Conservation (phyloP, 2,888 invertebrate species). For the Agonopterix heracliana region DNA sequence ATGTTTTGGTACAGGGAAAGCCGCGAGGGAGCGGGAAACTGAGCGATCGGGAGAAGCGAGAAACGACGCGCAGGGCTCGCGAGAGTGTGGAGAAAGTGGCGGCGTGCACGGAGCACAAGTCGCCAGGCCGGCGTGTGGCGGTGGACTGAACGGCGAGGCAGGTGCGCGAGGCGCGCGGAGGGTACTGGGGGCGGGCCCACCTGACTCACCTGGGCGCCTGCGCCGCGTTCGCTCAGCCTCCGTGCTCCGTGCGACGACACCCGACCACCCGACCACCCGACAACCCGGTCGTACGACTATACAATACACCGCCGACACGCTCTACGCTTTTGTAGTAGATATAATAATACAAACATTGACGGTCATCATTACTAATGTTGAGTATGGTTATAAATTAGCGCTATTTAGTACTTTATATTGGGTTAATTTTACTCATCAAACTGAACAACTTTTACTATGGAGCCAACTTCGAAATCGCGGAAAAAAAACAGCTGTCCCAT, state of each 20-base stretch:
- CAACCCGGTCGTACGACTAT: conserved; percentile 17
- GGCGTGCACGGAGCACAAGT: conserved; percentile 73
- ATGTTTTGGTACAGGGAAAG: conserved; percentile 20
- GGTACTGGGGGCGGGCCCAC: conserved; percentile 70
- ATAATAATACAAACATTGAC: conserved; percentile 1
- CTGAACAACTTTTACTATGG: too few species aligned
- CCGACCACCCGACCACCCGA: conserved; percentile 18
- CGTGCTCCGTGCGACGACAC: conserved; percentile 35
- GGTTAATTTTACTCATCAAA: too few species aligned
- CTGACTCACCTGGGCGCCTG: conserved; percentile 75
- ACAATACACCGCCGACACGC: conserved; percentile 3
- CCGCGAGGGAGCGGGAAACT: conserved; percentile 54
- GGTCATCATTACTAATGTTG: conserved; percentile 25
- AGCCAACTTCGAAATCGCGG: too few species aligned
- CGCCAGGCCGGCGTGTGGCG: conserved; percentile 51
- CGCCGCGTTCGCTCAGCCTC: conserved; percentile 62
- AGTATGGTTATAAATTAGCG: conserved; percentile 20
- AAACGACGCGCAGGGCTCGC: conserved; percentile 70
- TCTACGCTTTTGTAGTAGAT: not conserved
- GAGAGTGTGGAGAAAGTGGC: conserved; percentile 71
- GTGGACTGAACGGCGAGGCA: conserved; percentile 50
- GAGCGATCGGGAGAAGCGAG: conserved; percentile 67
- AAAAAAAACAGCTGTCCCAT: too few species aligned
- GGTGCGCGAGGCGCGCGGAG: conserved; percentile 63
- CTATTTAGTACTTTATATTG: not conserved